phyloP scores from a whole-genome alignment of 2,113 vertebrate genomes.

The Cryptotis parvus region DNA sequence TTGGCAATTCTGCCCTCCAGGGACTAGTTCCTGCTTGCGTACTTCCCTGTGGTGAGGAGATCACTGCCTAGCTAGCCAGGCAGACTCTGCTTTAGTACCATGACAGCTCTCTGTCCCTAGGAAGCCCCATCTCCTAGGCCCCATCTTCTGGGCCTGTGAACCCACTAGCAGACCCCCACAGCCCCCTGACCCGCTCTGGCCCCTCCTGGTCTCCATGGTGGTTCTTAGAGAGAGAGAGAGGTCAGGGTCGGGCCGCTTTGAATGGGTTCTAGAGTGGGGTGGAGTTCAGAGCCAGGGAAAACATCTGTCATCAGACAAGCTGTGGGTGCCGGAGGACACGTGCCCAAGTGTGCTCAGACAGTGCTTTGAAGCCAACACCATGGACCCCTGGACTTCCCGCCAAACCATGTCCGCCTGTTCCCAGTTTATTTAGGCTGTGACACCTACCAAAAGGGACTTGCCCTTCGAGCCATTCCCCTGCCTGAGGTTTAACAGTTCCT shows the following conservation, averaged over 20 bases:
- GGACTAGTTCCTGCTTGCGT: not conserved
- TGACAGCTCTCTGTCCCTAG: not conserved
- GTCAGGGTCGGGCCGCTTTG: fast-evolving
- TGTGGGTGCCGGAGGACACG: too few species aligned
- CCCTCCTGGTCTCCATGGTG: not conserved
- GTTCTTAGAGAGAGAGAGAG: not conserved
- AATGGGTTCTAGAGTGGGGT: too few species aligned
- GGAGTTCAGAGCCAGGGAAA: not conserved
- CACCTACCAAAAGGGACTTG: too few species aligned
- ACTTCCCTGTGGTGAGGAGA: not conserved
- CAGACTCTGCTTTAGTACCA: not conserved
- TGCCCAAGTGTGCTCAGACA: too few species aligned
- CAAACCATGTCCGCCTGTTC: not conserved
- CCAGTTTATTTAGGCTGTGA: too few species aligned
- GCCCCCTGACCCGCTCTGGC: not conserved
- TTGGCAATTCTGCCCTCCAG: not conserved
- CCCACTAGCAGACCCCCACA: fast-evolving
- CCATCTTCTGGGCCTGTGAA: not conserved
- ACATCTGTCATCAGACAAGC: too few species aligned
- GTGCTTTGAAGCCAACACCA: too few species aligned
- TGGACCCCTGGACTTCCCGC: too few species aligned
- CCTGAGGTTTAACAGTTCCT: not conserved
- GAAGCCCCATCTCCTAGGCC: not conserved
- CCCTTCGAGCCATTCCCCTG: not conserved
- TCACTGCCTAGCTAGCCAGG: not conserved